Conservation (phyloP, 2,113 vertebrate species). For the Hassar affinis region DNA sequence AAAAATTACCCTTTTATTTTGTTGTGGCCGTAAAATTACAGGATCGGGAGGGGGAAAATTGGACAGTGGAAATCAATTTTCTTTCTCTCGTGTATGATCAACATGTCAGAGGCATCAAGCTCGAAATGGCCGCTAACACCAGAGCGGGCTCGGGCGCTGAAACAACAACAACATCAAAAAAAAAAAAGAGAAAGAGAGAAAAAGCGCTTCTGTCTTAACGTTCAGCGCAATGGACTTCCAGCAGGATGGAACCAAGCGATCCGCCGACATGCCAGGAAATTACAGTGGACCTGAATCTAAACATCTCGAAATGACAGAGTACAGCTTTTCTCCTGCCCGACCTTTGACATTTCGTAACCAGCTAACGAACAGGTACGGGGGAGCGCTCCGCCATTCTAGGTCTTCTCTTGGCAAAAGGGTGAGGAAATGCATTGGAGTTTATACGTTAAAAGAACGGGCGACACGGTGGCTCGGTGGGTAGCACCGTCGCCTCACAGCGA, state of each 20-base stretch:
- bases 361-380: conserved; percentile 71
- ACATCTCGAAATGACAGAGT: conserved; percentile 48
- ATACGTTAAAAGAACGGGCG: too few species aligned
- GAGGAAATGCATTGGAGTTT: too few species aligned
- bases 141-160: conserved; percentile 57
- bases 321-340: conserved; percentile 68
- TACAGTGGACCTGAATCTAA: conserved; percentile 63
- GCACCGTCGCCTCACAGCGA: too few species aligned
- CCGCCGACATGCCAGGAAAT: conserved; percentile 64
- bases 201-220: conserved; percentile 55
- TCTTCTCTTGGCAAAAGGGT: background rate
- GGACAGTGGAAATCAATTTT: conserved; percentile 98
- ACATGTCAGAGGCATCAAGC: conserved; percentile 84
- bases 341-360: conserved; percentile 73
- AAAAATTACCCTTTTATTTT: conserved; percentile 99
- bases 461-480: too few species aligned
- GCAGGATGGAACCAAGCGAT: conserved; percentile 5
- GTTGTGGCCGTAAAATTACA: conserved; percentile 99
- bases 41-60: conserved; percentile 63
- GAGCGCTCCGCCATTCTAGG: background rate
- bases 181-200: too few species aligned
- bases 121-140: conserved; percentile 78
- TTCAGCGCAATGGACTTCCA: conserved; percentile 56
- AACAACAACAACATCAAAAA: conserved; percentile 40
- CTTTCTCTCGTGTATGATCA: conserved; percentile 90